Evolutionary conservation across 2,797 vertebrate genomes (phyloP).

Genomic region (Pangasius larnaudii): DNA sequence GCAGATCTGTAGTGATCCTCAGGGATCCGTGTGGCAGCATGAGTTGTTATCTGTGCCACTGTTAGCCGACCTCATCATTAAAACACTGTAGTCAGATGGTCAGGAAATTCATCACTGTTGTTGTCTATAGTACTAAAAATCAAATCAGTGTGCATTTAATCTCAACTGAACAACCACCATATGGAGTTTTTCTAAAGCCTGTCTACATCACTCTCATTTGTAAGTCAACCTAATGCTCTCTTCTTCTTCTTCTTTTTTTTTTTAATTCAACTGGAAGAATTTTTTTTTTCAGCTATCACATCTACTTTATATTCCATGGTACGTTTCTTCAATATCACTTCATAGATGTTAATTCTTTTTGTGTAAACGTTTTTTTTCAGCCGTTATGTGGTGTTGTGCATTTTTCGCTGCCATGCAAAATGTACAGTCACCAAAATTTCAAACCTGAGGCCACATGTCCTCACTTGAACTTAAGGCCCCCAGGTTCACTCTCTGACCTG

Average conservation of each 20-base stretch:
- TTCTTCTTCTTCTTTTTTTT: background rate
- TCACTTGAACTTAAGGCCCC: slow-evolving; percentile 33
- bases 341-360: background rate
- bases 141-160: background rate
- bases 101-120: background rate
- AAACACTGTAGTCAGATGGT: background rate
- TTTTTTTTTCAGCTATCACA: background rate
- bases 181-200: background rate
- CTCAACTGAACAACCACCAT: background rate
- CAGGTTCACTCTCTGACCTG: slow-evolving; percentile 31
- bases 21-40: background rate
- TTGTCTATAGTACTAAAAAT: background rate
- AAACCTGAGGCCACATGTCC: slow-evolving; percentile 18
- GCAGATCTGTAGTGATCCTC: background rate
- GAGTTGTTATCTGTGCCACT: background rate
- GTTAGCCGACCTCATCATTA: background rate
- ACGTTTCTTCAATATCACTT: background rate
- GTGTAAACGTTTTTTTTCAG: background rate
- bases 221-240: background rate
- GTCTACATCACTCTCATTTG: background rate
- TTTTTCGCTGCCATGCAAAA: background rate
- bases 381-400: background rate
- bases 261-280: background rate
- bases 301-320: background rate
- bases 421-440: background rate